phyloP scores from a whole-genome alignment of 2,888 invertebrate species.

The Lasioglossum vierecki region DNA sequence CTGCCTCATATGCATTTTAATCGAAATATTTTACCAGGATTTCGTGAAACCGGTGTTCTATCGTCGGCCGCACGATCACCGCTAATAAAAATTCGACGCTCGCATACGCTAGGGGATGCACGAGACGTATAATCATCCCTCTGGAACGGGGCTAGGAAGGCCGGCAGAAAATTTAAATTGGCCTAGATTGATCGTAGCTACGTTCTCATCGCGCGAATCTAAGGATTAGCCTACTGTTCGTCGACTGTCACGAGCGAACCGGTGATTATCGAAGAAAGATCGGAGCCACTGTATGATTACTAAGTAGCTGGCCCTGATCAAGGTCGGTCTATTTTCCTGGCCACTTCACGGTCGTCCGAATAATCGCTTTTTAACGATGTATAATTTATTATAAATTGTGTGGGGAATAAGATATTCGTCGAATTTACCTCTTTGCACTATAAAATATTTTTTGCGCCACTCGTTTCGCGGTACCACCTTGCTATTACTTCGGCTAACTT shows the following conservation, averaged over 20 bases:
- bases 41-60: constrained; percentile 36
- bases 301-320: constrained; percentile 39
- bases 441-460: constrained; percentile 5
- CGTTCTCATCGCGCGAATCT: constrained; percentile 58
- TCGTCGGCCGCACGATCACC: background rate
- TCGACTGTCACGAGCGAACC: constrained; percentile 62
- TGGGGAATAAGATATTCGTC: background rate
- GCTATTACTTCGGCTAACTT: background rate
- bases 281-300: constrained; percentile 81
- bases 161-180: constrained; percentile 79
- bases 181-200: constrained; percentile 73
- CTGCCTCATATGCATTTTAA: constrained; percentile 65
- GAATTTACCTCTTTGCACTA: background rate
- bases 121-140: constrained; percentile 77
- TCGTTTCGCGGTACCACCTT: background rate
- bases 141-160: constrained; percentile 68
- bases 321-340: constrained; percentile 7
- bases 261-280: constrained; percentile 74
- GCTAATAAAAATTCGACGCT: constrained; percentile 75
- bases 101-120: constrained; percentile 69
- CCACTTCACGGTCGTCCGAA: constrained; percentile 3
- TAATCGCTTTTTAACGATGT: constrained; percentile 2
- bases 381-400: background rate
- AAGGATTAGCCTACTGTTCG: constrained; percentile 67
- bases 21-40: constrained; percentile 55